A percentile compares a stretch with the other conserved stretches of the same genome.
Evolutionary conservation across 2,888 invertebrate genomes (phyloP).

Genomic region (Alloplasta piceator): DNA sequence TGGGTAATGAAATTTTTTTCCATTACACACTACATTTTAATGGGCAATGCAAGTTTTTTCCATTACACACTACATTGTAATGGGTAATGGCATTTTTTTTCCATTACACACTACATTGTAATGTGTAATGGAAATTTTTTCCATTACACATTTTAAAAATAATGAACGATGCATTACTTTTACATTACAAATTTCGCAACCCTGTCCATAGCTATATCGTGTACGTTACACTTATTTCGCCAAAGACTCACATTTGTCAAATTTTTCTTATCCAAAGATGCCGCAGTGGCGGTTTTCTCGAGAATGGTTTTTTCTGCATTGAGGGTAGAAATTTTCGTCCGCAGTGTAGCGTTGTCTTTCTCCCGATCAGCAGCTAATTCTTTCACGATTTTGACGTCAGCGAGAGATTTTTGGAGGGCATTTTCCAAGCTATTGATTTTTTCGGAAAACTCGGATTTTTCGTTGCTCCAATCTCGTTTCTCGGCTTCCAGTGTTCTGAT

Average conservation of each 20-base stretch:
- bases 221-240: background rate
- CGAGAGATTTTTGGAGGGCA: conserved; percentile 60
- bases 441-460: conserved; percentile 67
- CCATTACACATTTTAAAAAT: too few relatives aligned
- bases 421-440: conserved; percentile 69
- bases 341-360: conserved; percentile 67
- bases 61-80: too few relatives aligned
- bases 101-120: too few relatives aligned
- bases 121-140: too few relatives aligned
- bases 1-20: too few relatives aligned
- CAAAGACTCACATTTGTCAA: conserved; percentile 23
- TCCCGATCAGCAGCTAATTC: conserved; percentile 63
- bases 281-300: conserved; percentile 32
- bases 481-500: conserved; percentile 61
- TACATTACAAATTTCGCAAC: too few relatives aligned
- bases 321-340: conserved; percentile 64
- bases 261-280: conserved; percentile 12
- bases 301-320: conserved; percentile 53
- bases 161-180: too few relatives aligned
- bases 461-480: conserved; percentile 65
- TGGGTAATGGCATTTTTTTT: too few relatives aligned
- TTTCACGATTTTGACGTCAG: conserved; percentile 65
- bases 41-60: too few relatives aligned
- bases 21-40: too few relatives aligned
- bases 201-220: background rate